Base-by-base conservation (phyloP, 53 echinoderm and acorn worm genomes). In the Paracentrotus lividus region DNA sequence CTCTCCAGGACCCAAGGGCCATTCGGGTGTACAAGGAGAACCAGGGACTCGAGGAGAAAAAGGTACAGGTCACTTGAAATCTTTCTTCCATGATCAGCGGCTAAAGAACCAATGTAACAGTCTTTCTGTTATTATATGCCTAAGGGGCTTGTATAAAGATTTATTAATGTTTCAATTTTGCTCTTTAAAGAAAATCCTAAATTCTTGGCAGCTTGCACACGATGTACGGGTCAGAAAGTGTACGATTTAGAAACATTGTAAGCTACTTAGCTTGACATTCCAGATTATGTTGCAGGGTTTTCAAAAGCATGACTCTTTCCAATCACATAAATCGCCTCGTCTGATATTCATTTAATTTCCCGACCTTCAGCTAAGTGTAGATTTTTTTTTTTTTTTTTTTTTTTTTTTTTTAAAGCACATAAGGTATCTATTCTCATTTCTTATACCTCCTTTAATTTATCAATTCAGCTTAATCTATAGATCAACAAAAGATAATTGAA, bases 141-240 rank as follows among this genome's bases (percentile, higher is more conserved):
- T 55, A 23, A 26, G 36, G 88, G 53, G 54, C 8, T 58, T 88
- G 88, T 57, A 18, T 33, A 38, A 88, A 36, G 57, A 38, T 38
- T 88, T 53, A 32, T 55, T 88, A 29, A 85, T 49, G 47, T 85
- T 85, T 85, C 49, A 49, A 26, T 49, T 85, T 16, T 85, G 2
- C 27, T 49, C 51, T n/a, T n/a, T 4, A 51, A 51, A 47, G 85
- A 51, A 85, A 49, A 8, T 12, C 26, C 34, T 36, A 51, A 16
- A 27, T 85, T 45, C 49, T 47, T 85, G 85, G 49, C 21, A 85
- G 85, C 85, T 26, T 27, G 85, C 85, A 49, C 26, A 49, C 40
- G 15, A 20, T 85, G 85, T n/a, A 49, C 47, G 85, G 85, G 85
- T 85, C 85, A 85, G 26, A 85, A 85, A 85, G 85, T 85, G 85